phyloP scores from a whole-genome alignment of 2,113 vertebrate genomes.

The Pseudolaguvia tuberculata region DNA sequence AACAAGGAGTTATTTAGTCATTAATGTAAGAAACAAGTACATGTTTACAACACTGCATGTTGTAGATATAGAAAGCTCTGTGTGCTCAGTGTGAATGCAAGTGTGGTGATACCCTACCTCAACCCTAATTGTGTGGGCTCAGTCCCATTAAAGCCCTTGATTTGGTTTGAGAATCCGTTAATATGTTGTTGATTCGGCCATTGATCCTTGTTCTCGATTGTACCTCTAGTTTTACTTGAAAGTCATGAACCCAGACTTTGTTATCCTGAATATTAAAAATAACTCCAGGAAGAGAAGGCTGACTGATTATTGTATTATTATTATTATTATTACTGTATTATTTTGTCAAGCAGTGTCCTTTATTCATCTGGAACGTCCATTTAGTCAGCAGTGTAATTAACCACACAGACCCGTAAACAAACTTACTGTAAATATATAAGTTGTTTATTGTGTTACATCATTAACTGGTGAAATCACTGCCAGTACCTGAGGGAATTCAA shows the following conservation, averaged over 20 bases:
- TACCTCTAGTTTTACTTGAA: slow-evolving; percentile 52
- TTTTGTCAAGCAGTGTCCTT: too few relatives aligned
- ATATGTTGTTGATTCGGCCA: slow-evolving; percentile 58
- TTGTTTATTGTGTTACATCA: too few relatives aligned
- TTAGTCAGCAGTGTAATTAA: too few relatives aligned
- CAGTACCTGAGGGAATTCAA: too few relatives aligned
- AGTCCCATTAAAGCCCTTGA: slow-evolving; percentile 50
- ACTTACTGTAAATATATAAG: too few relatives aligned
- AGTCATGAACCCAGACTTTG: slow-evolving; percentile 43
- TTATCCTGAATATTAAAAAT: slow-evolving; percentile 54
- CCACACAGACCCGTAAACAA: too few relatives aligned
- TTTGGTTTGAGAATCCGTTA: slow-evolving; percentile 62
- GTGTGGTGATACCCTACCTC: background rate
- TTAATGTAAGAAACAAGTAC: too few relatives aligned
- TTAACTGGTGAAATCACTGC: too few relatives aligned
- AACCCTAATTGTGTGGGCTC: slow-evolving; percentile 47
- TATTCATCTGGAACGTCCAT: too few relatives aligned
- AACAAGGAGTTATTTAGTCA: too few relatives aligned
- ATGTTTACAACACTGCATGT: background rate
- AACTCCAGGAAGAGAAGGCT: slow-evolving; percentile 55
- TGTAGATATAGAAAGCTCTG: background rate
- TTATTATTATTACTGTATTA: too few relatives aligned
- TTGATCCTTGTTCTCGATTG: slow-evolving; percentile 54
- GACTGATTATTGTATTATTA: slow-evolving; percentile 55
- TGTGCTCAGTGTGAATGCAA: too few relatives aligned